Percentiles rank a stretch among this genome's conserved stretches.
phyloP scores from a whole-genome alignment of 2,113 vertebrate species.

The Corvus cornix region DNA sequence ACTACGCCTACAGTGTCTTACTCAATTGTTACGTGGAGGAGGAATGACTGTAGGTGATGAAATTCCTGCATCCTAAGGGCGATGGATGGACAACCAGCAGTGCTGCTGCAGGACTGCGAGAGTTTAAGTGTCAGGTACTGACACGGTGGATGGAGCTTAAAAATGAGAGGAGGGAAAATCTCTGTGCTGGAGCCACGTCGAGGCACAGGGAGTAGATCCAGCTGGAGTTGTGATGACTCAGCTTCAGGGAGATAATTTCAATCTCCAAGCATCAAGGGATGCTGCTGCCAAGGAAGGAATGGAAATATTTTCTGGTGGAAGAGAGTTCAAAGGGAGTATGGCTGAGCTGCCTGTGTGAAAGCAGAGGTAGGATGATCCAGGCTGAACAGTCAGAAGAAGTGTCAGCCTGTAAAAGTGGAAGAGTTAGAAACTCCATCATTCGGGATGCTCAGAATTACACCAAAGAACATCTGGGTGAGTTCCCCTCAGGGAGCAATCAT shows the following conservation, averaged over 20 bases:
- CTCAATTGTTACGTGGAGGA: accelerated
- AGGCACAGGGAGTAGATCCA: background rate
- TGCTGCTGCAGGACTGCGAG: accelerated
- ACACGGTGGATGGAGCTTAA: background rate
- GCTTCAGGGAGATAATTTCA: background rate
- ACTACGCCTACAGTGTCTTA: background rate
- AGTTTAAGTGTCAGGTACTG: background rate
- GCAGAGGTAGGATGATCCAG: background rate
- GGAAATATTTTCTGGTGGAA: background rate
- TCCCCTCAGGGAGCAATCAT: background rate
- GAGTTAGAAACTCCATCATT: background rate
- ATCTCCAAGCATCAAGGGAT: background rate
- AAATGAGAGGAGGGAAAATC: background rate
- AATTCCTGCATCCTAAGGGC: background rate
- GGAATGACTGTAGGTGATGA: background rate
- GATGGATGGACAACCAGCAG: background rate
- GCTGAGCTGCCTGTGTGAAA: background rate
- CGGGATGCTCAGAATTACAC: background rate
- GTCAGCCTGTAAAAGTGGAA: background rate
- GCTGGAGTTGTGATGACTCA: background rate
- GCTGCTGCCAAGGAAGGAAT: background rate
- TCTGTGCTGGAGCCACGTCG: accelerated
- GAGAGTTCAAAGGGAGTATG: background rate
- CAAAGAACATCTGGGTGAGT: background rate
- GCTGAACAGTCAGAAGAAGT: background rate